phyloP scores from a whole-genome alignment of 2,113 vertebrate genomes.

The Toxostoma redivivum region DNA sequence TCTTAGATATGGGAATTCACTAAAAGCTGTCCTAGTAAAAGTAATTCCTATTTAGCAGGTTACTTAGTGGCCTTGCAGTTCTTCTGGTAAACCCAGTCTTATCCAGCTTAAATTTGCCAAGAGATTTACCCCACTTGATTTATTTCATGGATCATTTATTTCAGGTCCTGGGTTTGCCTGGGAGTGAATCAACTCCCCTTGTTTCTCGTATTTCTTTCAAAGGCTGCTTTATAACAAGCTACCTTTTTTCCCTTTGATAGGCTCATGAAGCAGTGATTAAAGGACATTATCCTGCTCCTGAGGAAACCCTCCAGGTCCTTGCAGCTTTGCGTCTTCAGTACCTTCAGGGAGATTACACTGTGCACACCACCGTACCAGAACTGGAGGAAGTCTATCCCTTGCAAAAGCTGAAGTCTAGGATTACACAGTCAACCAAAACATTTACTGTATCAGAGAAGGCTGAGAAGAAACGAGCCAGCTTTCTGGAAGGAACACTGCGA shows the following conservation, averaged over 20 bases:
- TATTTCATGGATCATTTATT: background rate
- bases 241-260: constrained; percentile 47
- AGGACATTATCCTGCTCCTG: constrained; percentile 91
- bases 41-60: background rate
- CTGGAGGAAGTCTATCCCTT: constrained; percentile 89
- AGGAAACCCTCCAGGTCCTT: constrained; percentile 93
- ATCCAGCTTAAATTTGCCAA: background rate
- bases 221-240: background rate
- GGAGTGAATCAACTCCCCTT: background rate
- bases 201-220: background rate
- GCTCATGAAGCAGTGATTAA: constrained; percentile 93
- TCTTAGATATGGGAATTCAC: background rate
- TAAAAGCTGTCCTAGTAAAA: background rate
- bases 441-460: constrained; percentile 73
- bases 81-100: background rate
- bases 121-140: background rate
- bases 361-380: constrained; percentile 71
- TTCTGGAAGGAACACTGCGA: constrained; percentile 92
- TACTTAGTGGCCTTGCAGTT: background rate
- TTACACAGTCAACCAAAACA: constrained; percentile 85
- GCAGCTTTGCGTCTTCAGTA: constrained; percentile 92
- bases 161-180: background rate
- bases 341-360: constrained; percentile 80
- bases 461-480: constrained; percentile 89
- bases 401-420: constrained; percentile 84